phyloP scores from a whole-genome alignment of 2,888 invertebrate genomes.

The Drosophila planitibia region DNA sequence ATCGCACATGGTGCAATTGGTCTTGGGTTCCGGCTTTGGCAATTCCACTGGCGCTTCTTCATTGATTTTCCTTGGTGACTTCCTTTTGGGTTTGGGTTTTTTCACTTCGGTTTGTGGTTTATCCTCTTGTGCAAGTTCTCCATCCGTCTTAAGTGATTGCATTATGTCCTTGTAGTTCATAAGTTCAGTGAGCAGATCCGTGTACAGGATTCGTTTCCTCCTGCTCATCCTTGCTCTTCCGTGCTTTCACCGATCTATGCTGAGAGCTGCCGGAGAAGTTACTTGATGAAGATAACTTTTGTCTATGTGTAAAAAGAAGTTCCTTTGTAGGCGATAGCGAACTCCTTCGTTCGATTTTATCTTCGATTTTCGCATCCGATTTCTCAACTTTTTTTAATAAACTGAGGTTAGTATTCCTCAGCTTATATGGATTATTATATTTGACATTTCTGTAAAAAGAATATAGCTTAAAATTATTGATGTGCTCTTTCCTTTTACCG shows the following conservation, averaged over 20 bases:
- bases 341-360: background rate
- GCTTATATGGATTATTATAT: background rate
- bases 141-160: background rate
- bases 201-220: background rate
- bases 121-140: background rate
- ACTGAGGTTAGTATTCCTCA: background rate
- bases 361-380: background rate
- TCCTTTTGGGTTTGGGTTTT: background rate
- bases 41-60: background rate
- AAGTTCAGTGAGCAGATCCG: background rate
- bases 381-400: background rate
- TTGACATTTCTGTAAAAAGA: background rate
- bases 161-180: background rate
- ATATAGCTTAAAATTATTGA: background rate
- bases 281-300: background rate
- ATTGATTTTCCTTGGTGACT: background rate
- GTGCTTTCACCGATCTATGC: background rate
- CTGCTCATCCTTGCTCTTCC: background rate
- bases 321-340: background rate
- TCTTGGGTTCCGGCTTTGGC: background rate
- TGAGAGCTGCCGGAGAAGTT: too few species aligned
- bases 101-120: background rate
- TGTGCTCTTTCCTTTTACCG: background rate
- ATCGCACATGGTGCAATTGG: constrained; percentile 3
- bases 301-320: background rate